These are phyloP conservation scores for Dreissena rostriformis DNA, from an alignment of 1,140 invertebrate genomes.

Conservation along the genomic window DNA sequence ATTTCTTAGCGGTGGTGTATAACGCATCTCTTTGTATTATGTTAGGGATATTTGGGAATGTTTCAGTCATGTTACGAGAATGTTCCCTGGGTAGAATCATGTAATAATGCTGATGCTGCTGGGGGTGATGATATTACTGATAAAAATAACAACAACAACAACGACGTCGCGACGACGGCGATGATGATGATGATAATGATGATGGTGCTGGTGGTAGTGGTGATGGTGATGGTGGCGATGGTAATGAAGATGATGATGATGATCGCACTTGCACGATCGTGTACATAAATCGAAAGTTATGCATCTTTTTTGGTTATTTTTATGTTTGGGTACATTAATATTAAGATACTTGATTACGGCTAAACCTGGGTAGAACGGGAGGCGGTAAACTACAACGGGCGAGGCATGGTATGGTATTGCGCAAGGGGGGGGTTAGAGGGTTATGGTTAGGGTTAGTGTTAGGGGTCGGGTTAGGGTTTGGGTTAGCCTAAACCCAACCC, in stretches of 20 bases:
- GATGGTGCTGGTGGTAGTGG: not conserved
- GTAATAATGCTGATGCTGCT: conserved; percentile 34
- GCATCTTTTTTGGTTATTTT: no score
- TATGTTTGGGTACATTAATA: no score
- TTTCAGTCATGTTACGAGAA: not conserved
- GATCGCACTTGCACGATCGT: not conserved
- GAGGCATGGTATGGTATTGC: no score
- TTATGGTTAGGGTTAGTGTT: no score
- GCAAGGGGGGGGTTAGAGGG: no score
- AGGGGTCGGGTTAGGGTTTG: no score
- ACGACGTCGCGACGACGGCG: conserved; percentile 10
- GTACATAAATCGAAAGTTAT: no score
- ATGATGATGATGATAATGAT: conserved; percentile 50
- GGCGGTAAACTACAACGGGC: no score
- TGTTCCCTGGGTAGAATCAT: not conserved
- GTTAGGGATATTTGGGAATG: not conserved
- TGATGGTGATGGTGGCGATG: not conserved
- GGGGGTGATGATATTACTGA: conserved; percentile 34
- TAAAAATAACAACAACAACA: not conserved
- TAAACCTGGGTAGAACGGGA: no score
- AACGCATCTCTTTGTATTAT: not conserved
- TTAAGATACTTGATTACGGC: no score
- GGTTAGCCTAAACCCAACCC: no score
- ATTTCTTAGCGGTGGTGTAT: not conserved
- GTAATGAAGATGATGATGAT: not conserved